Conservation (phyloP, 23 tunicate genomes). For the Trididemnum miniatum region DNA sequence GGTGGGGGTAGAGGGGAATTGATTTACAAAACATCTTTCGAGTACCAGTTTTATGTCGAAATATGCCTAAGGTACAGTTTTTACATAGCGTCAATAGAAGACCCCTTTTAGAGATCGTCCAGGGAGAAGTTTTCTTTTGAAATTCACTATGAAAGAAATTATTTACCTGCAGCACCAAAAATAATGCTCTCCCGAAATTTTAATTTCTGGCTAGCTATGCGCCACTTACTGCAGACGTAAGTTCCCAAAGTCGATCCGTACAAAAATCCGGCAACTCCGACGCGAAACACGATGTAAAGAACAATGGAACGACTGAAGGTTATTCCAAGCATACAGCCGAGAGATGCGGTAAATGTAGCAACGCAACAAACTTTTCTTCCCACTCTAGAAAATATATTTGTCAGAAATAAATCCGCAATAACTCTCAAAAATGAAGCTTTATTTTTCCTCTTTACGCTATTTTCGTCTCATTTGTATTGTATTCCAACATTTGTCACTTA, state of each 20-base stretch:
- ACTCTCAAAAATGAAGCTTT: too few species aligned
- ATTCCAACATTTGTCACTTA: too few species aligned
- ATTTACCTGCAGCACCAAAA: too few species aligned
- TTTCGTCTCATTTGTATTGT: too few species aligned
- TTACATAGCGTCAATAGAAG: background rate
- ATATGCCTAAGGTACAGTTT: background rate
- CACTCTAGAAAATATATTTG: conserved; percentile 14
- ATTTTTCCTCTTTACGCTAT: too few species aligned
- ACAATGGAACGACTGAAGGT: conserved; percentile 29
- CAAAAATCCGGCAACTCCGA: conserved; percentile 21
- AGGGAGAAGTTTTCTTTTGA: background rate
- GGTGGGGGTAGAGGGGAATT: too few species aligned
- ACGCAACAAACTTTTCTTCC: conserved; percentile 49
- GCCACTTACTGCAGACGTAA: conserved; percentile 64
- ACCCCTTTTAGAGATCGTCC: background rate
- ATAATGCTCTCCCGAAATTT: too few species aligned
- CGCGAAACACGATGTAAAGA: conserved; percentile 36
- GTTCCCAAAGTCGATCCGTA: conserved; percentile 52
- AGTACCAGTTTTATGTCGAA: too few species aligned
- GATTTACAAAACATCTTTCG: too few species aligned
- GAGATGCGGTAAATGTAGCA: background rate
- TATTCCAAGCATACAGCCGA: conserved; percentile 34
- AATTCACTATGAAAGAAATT: too few species aligned
- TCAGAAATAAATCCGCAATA: too few species aligned
- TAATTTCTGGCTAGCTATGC: too few species aligned